A percentile compares a stretch with the other conserved stretches of the same genome.
Evolutionary conservation across 2,888 invertebrate species (phyloP).

Genomic region (Phania funesta): DNA sequence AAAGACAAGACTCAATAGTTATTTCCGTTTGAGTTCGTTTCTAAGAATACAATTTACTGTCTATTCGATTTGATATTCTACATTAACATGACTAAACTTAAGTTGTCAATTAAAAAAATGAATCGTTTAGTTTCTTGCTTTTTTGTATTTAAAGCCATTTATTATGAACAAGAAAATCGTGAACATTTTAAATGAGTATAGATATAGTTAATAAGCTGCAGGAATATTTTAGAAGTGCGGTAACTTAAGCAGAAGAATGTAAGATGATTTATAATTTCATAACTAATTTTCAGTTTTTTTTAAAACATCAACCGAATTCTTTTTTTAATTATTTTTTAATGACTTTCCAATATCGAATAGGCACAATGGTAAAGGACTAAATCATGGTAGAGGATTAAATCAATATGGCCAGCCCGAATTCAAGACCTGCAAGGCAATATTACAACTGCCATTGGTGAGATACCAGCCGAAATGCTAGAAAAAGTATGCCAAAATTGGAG

Average conservation of each 20-base stretch:
- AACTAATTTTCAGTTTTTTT: neutral
- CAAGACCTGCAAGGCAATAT: too few species aligned
- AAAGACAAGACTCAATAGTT: conserved; percentile 9
- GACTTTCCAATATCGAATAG: too few species aligned
- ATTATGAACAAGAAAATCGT: neutral
- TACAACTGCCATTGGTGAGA: too few species aligned
- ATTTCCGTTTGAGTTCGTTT: conserved; percentile 45
- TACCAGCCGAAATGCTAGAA: too few species aligned
- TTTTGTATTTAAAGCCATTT: conserved; percentile 6
- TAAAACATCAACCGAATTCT: neutral
- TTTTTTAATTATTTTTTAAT: too few species aligned
- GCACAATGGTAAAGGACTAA: too few species aligned
- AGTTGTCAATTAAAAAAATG: conserved; percentile 49
- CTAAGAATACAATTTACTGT: conserved; percentile 6
- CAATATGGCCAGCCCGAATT: too few species aligned
- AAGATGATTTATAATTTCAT: conserved; percentile 12
- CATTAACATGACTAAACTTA: conserved; percentile 50
- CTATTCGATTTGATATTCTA: conserved; percentile 25
- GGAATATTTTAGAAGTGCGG: conserved; percentile 23
- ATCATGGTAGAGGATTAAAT: too few species aligned
- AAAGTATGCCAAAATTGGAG: too few species aligned
- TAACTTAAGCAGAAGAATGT: neutral
- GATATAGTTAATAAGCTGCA: conserved; percentile 41
- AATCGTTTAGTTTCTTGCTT: conserved; percentile 20
- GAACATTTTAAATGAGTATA: conserved; percentile 47